Percentiles rank a stretch among this genome's conserved stretches.
phyloP scores from a whole-genome alignment of 2,113 vertebrate species.

The Corythornis madagascariensis region DNA sequence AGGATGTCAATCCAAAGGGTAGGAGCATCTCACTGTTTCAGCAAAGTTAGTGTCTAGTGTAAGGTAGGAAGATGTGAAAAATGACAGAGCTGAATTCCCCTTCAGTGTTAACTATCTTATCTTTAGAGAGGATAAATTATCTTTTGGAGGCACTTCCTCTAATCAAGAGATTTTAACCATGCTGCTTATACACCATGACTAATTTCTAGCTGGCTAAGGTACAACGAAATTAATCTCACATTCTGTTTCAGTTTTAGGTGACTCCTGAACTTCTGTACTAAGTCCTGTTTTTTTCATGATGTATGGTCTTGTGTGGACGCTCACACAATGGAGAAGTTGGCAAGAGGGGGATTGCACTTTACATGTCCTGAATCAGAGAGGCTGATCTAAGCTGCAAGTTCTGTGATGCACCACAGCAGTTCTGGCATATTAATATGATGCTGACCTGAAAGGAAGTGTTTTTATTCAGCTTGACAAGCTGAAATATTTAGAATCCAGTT shows the following conservation, averaged over 20 bases:
- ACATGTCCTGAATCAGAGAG: background rate
- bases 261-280: background rate
- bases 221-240: background rate
- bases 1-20: background rate
- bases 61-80: background rate
- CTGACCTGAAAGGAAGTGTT: constrained; percentile 1
- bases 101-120: background rate
- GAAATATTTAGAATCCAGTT: constrained; percentile 31
- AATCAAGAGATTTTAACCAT: background rate
- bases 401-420: background rate
- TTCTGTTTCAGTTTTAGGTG: background rate
- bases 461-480: constrained; percentile 19
- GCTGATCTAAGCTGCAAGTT: background rate
- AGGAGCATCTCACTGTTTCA: background rate
- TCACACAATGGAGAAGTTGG: background rate
- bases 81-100: background rate
- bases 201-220: background rate
- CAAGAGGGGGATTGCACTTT: background rate
- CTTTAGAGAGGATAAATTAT: background rate
- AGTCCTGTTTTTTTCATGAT: background rate
- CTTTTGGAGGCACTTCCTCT: background rate
- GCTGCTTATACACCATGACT: background rate
- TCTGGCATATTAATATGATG: background rate
- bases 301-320: background rate
- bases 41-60: background rate